Conservation (phyloP, 2,113 vertebrate species). For the Sinocyclocheilus grahami region DNA sequence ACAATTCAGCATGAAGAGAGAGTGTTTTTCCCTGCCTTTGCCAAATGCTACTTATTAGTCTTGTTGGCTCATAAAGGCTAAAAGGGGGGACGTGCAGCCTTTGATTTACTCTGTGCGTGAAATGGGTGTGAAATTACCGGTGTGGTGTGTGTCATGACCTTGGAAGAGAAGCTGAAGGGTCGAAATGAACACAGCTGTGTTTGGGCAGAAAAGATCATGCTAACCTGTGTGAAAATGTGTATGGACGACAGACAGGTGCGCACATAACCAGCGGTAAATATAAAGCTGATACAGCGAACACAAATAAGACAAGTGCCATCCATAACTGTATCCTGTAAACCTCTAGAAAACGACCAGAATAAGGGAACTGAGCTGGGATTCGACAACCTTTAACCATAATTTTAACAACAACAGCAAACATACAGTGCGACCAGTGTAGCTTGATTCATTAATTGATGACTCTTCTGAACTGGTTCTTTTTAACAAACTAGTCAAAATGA, state of each 20-base stretch:
- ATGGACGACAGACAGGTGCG: neutral
- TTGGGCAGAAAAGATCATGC: neutral
- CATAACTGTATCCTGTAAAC: neutral
- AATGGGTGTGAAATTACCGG: constrained; percentile 29
- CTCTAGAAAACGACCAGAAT: neutral
- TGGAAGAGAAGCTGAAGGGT: constrained; percentile 15
- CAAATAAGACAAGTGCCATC: neutral
- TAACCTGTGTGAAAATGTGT: neutral
- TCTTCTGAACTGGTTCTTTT: neutral
- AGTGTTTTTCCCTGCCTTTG: neutral
- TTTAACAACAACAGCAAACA: neutral
- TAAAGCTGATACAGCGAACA: neutral
- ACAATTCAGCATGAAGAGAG: constrained; percentile 13
- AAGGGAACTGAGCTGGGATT: neutral
- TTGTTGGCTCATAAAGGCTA: neutral
- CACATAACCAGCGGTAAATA: neutral
- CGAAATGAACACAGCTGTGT: neutral
- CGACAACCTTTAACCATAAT: neutral
- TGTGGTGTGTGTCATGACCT: constrained; percentile 23
- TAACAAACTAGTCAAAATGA: no score
- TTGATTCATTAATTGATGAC: neutral
- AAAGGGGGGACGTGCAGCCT: neutral
- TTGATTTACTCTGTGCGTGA: constrained; percentile 37
- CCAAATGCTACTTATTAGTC: constrained; percentile 39
- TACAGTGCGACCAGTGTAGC: neutral